Base-by-base conservation (phyloP, 1,140 invertebrate genomes). In the Drosophila pandora region DNA sequence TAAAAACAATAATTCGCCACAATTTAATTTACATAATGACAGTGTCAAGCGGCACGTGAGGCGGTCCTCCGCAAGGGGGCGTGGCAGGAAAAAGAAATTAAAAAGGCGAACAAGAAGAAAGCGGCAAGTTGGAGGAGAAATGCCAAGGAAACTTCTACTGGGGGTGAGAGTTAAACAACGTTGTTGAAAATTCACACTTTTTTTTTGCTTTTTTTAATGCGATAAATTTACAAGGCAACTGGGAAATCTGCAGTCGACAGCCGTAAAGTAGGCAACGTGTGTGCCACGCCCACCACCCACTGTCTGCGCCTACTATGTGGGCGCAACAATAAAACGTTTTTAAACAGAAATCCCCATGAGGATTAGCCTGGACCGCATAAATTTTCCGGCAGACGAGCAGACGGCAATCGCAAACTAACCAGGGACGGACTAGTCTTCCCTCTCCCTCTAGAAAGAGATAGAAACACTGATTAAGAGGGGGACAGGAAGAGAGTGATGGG, bases 11-110 rank as follows among this genome's bases (percentile, higher is more conserved):
- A 88, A 88, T 83, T 88, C 83, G 79, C 79, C 83, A 76, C 83
- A 88, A 88, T 88, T 88, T 88, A 87, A 88, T 88, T 88, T 88
- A 76, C 83, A 88, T 88, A 88, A 88, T 88, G 83, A 88, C 79
- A 88, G 76, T 72, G 83, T 87, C 83, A 88, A 79, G 71, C 79
- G 65, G 74, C 32, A 54, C 43, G 43, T 47, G 43, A 71, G 56
- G 32, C 23, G 54, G 58, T 37, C n/a, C 13, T 13, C 37, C 2
- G 1, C 6, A 30, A n/a, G 47, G 48, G n/a, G n/a, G 48, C 23
- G 47, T 28, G 9, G 28, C 5, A 7, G 21, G 22, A 52, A 17
- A 57, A 85, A 79, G 74, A 71, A 87, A 87, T 71, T 75, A 81
- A 73, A 79, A 79, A 37, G 34, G 34, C 9, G 69, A 34, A 49